These are phyloP conservation scores for Pseudomyrmex flavicornis DNA, from an alignment of 1,140 invertebrate genomes.

Conservation along the genomic window DNA sequence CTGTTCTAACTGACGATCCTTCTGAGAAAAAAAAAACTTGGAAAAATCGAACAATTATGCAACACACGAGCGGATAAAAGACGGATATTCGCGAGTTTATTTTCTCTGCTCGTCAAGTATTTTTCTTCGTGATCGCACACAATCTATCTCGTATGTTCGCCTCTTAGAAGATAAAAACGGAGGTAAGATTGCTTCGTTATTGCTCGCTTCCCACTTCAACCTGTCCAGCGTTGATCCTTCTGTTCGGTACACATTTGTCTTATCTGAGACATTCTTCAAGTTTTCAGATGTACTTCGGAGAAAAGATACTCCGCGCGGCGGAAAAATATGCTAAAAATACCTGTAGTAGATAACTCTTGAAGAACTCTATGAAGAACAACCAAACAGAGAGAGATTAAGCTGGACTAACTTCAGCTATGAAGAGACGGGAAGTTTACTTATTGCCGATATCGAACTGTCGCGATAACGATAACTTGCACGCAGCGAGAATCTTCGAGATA, in stretches of 20 bases:
- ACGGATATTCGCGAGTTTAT: neutral
- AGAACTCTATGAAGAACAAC: neutral
- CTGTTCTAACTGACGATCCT: neutral
- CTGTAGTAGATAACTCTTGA: neutral
- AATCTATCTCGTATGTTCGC: constrained; percentile 12
- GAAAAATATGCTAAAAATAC: too few species aligned
- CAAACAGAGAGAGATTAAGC: constrained; percentile 10
- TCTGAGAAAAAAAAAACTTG: constrained; percentile 1
- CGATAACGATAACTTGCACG: constrained; percentile 41
- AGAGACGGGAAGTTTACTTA: neutral
- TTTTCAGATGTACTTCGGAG: neutral
- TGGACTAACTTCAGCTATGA: neutral
- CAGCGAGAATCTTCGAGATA: constrained; percentile 6
- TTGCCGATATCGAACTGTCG: constrained; percentile 32
- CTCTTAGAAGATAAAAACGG: constrained; percentile 36
- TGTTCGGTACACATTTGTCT: neutral
- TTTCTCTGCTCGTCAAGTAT: constrained; percentile 45
- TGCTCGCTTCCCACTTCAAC: constrained; percentile 48
- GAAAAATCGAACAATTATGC: constrained; percentile 29
- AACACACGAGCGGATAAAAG: constrained; percentile 1
- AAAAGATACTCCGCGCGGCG: neutral
- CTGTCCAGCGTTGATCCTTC: neutral
- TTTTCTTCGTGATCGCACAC: constrained; percentile 43
- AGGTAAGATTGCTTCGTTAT: constrained; percentile 56
- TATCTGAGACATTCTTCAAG: neutral